Base-by-base conservation (phyloP, 2,113 vertebrate species). In the Indicator indicator region DNA sequence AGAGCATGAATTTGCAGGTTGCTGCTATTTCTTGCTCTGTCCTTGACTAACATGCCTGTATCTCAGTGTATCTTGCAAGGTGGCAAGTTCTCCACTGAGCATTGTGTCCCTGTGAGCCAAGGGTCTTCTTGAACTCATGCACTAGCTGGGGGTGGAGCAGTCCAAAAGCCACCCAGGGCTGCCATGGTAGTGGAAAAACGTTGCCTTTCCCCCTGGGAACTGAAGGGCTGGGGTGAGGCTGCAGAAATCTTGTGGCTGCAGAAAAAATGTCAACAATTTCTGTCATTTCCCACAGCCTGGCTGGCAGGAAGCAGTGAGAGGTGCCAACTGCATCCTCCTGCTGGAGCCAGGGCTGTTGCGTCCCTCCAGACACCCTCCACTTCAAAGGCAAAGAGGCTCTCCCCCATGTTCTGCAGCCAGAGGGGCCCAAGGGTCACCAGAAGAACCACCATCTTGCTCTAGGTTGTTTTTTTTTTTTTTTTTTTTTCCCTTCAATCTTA, bases 211-310 rank as follows among this genome's bases (percentile, higher is more conserved):
- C 83, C 83, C 9, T 11, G 21, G 32, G 68, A 44, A 23, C 18
- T 0, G 6, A 40, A 50, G 48, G 46, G 54, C 46, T 62, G 75
- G 65, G 15, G 6, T 38, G 71, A 89, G 48, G 40, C 60, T 81
- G 59, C 68, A 75, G 56, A 36, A 89, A 44, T 11, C 19, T 68
- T 82, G 70, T 65, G 83, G 75, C 44, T 90, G 50, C 82, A 64
- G 71, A 95, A 95, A 76, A 52, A 94, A 96, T 86, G 72, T 27
- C 80, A 86, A 69, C 44, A 94, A 83, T 91, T 50, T 60, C 87
- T 77, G 76, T 72, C 18, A 69, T 83, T 96, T 92, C 92, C 86
- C 13, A 0, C 1, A 48, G 36, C 46, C 28, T 1, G 12, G 33
- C 33, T 69, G 83, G 9, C 68, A 84, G 76, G 89, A 94, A 95